A percentile compares a stretch with the other conserved stretches of the same genome.
Conservation (phyloP, 1,140 invertebrate species). For the Brachionus asplanchnoidis region DNA sequence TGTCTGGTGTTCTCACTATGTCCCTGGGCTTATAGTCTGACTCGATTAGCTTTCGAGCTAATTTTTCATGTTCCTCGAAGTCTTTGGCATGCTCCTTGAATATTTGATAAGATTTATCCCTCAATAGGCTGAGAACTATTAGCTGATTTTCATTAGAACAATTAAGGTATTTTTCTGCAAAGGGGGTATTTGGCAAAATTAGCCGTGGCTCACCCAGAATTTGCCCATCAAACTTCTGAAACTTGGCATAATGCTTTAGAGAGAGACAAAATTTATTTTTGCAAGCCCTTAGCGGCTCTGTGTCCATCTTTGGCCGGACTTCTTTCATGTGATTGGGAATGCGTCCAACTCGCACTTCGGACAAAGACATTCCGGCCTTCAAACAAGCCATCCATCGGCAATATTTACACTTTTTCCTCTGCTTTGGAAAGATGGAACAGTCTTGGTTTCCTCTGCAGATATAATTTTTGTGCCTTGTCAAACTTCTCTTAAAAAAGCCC, state of each 20-base stretch:
- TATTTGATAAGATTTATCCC: background rate
- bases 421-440: conserved; percentile 50
- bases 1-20: background rate
- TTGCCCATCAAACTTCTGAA: background rate
- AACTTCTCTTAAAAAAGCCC: conserved; percentile 43
- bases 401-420: conserved; percentile 53
- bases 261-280: background rate
- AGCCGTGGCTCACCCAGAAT: background rate
- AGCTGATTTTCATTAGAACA: background rate
- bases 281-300: background rate
- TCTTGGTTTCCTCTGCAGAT: conserved; percentile 51
- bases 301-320: background rate
- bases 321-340: conserved; percentile 55
- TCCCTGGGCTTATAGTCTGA: background rate
- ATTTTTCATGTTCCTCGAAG: background rate
- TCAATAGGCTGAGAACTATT: background rate
- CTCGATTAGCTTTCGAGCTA: too few relatives aligned
- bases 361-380: conserved; percentile 52
- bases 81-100: background rate
- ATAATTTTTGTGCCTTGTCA: conserved; percentile 47
- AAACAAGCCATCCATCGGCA: conserved; percentile 52
- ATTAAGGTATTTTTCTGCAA: background rate
- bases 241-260: background rate
- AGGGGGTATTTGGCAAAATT: background rate
- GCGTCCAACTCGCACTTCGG: conserved; percentile 51